A percentile compares a stretch with the other conserved stretches of the same genome.
These are phyloP conservation scores for Bruchidius siliquastri DNA, from an alignment of 2,888 invertebrate species.

Conservation along the genomic window DNA sequence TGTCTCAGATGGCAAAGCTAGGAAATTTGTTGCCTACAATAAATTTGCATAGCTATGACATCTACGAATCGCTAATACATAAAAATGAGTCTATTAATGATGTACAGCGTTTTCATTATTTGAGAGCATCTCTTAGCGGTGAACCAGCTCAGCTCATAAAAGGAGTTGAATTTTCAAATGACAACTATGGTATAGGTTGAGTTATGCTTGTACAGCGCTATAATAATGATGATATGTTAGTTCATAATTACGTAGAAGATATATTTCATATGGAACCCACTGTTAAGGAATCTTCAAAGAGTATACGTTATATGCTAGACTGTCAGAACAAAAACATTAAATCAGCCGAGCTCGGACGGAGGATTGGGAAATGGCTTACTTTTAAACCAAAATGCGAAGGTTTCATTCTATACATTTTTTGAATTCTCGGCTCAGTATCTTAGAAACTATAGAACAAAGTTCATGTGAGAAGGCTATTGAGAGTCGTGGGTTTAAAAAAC, in stretches of 20 bases:
- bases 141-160: conserved; percentile 10
- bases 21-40: no score
- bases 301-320: background rate
- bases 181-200: conserved; percentile 15
- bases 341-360: no score
- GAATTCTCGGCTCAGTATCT: conserved; percentile 9
- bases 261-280: conserved; percentile 13
- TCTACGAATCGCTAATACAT: conserved; percentile 14
- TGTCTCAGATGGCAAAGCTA: no score
- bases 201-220: conserved; percentile 12
- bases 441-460: conserved; percentile 13
- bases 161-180: conserved; percentile 7
- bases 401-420: conserved; percentile 13
- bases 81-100: conserved; percentile 9
- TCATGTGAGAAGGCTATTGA: conserved; percentile 5
- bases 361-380: conserved; percentile 15
- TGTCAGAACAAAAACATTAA: no score
- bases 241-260: conserved; percentile 13
- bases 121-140: conserved; percentile 9
- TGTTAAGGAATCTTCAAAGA: conserved; percentile 6
- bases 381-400: conserved; percentile 6
- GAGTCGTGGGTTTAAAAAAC: background rate
- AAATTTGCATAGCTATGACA: no score
- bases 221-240: conserved; percentile 12
- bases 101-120: conserved; percentile 16